phyloP scores from a whole-genome alignment of 2,797 vertebrate species.

The Cossypha polioptera region DNA sequence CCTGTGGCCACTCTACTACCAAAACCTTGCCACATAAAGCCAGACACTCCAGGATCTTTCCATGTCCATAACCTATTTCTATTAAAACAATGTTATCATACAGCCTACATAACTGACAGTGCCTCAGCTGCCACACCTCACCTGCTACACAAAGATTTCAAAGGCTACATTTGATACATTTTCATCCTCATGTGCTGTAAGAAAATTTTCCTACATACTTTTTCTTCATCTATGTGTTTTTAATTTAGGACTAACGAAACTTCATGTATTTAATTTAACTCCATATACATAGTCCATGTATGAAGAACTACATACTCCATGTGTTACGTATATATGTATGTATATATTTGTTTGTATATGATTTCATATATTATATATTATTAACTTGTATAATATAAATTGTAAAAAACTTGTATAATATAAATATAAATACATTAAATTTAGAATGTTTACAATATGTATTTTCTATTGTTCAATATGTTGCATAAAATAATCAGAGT shows the following conservation, averaged over 20 bases:
- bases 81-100: not conserved
- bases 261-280: not conserved
- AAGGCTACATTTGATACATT: not conserved
- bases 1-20: accelerated
- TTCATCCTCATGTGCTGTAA: not conserved
- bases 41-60: not conserved
- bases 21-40: not conserved
- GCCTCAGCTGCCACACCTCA: not conserved
- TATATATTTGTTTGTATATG: not conserved
- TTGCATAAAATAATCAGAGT: not conserved
- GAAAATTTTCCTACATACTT: not conserved
- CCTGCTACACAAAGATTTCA: not conserved
- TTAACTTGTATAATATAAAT: not conserved
- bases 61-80: not conserved
- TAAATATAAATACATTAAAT: not conserved
- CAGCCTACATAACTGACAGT: too few species aligned
- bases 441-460: not conserved
- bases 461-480: not conserved
- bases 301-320: not conserved
- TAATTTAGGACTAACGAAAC: not conserved
- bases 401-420: not conserved
- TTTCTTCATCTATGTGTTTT: not conserved
- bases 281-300: not conserved
- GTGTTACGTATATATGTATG: too few species aligned
- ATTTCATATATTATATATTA: not conserved